Base-by-base conservation (phyloP, 2,113 vertebrate species). In the Oceanites oceanicus region DNA sequence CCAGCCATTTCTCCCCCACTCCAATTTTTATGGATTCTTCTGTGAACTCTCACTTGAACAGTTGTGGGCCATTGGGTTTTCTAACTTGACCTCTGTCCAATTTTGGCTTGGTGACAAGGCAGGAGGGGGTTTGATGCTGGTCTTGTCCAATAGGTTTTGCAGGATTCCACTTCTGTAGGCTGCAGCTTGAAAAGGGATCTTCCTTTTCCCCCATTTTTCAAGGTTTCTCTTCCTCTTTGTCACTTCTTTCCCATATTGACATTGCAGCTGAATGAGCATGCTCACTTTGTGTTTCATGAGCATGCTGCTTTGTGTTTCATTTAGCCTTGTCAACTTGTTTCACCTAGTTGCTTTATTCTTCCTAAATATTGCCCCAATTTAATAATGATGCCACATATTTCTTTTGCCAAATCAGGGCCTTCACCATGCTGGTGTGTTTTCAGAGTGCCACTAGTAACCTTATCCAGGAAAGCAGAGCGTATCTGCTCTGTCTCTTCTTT, bases 351-450 rank as follows among this genome's bases (percentile, higher is more conserved):
- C 20, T 87, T 73, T 86, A 52, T 49, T 87, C 20, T 80, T 86
- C 45, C 10, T 70, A 44, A 77, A 44, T 62, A 44, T 34, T 15
- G 8, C 8, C 34, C 10, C 30, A 42, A 26, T 49, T 71, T 88
- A 77, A 55, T 68, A 79, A 83, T 0, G 2, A 55, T 19, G 9
- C 29, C 45, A 53, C 4, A 14, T 20, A 53, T 23, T 71, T 91
- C 2, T 38, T 94, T 78, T 85, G 42, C 67, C 9, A 36, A 62
- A 67, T 40, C 23, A 34, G n/a, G 32, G 17, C 42, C n/a, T 53
- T 86, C 36, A 45, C 16, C n/a, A 55, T 0, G 0, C 10, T 53
- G 18, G 1, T 72, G 30, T 58, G 15, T 52, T 93, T 71, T 73
- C 76, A 85, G 44, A 53, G 42, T 7, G 16, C 25, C 26, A 27